phyloP scores from a whole-genome alignment of 2,113 vertebrate genomes.

The Otolemur garnettii region DNA sequence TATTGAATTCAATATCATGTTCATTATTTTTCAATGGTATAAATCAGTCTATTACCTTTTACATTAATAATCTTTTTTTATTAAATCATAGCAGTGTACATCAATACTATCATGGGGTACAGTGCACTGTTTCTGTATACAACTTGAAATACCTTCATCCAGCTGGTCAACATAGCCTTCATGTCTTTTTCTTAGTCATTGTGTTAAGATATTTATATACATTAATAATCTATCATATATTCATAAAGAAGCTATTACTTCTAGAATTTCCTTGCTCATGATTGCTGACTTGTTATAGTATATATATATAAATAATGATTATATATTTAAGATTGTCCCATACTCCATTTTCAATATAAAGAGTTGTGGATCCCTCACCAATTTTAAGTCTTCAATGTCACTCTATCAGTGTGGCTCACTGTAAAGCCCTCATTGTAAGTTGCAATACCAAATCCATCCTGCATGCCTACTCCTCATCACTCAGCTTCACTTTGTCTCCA shows the following conservation, averaged over 20 bases:
- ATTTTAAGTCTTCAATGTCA: too few relatives aligned
- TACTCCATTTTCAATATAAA: neutral
- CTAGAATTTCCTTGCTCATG: conserved; percentile 1
- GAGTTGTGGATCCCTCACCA: neutral
- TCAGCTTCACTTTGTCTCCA: too few relatives aligned
- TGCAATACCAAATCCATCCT: too few relatives aligned
- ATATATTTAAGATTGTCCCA: neutral
- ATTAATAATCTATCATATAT: neutral
- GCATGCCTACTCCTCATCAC: too few relatives aligned
- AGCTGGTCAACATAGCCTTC: too few relatives aligned
- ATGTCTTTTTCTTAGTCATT: too few relatives aligned
- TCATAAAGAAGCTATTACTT: conserved; percentile 36
- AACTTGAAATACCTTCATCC: too few relatives aligned
- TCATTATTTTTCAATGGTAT: neutral
- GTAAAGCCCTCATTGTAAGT: too few relatives aligned
- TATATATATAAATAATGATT: conserved; percentile 29
- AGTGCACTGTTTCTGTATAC: too few relatives aligned
- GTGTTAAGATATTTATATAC: neutral
- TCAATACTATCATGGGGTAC: too few relatives aligned
- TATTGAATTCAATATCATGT: conserved; percentile 4
- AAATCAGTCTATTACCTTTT: conserved; percentile 31
- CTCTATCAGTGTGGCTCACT: too few relatives aligned
- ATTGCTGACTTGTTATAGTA: neutral
- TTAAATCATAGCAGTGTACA: too few relatives aligned
- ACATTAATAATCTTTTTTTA: neutral